Conservation (phyloP, 35 echinoderm and acorn worm genomes). For the Strongylocentrotus purpuratus region DNA sequence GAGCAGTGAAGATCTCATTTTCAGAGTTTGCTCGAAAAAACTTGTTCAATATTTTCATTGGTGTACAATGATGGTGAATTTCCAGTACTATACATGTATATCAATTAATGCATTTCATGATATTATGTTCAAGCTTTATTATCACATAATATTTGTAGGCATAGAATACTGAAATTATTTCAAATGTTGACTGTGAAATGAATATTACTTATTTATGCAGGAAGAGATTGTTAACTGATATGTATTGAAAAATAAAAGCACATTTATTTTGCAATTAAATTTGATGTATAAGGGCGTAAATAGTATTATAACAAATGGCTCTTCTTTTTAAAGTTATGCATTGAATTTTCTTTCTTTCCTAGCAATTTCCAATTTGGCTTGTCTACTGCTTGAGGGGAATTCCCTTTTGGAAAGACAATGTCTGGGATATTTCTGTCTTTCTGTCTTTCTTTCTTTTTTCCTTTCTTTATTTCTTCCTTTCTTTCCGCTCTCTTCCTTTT, state of each 20-base stretch:
- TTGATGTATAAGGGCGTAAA: neutral
- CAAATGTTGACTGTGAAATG: neutral
- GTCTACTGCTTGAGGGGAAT: too few relatives aligned
- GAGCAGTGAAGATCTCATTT: too few relatives aligned
- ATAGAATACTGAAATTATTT: neutral
- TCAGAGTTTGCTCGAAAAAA: too few relatives aligned
- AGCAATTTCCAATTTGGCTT: too few relatives aligned
- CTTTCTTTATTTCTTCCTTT: too few relatives aligned
- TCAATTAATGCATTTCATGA: neutral
- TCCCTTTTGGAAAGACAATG: too few relatives aligned
- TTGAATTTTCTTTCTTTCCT: neutral
- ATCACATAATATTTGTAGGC: neutral
- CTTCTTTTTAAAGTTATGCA: neutral
- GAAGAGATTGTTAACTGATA: neutral
- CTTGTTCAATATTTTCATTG: too few relatives aligned
- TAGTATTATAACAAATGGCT: neutral
- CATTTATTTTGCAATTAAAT: neutral
- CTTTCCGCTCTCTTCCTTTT: too few relatives aligned
- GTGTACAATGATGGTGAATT: neutral
- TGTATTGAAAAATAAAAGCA: neutral
- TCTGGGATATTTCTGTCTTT: too few relatives aligned
- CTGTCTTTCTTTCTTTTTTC: too few relatives aligned
- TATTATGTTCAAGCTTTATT: neutral
- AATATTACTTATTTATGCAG: neutral
- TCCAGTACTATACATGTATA: neutral